A percentile compares a stretch with the other conserved stretches of the same genome.
Evolutionary conservation across 37 sponge, comb jelly and placozoan genomes (phyloP).

Genomic region (Hormiphora californensis): DNA sequence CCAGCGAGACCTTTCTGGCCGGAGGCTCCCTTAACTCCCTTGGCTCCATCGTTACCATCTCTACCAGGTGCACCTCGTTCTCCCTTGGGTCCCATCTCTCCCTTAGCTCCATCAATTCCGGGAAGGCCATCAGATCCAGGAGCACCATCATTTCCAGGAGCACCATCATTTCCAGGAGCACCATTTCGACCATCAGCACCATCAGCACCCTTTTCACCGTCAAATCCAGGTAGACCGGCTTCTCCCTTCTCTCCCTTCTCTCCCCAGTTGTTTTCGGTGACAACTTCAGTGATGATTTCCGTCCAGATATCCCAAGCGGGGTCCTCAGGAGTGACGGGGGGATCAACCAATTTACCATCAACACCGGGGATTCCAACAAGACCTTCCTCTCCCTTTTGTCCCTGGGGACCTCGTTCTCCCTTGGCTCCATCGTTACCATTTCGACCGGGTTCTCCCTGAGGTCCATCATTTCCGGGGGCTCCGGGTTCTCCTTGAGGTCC

Average conservation of each 20-base stretch:
- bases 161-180: slow-evolving; percentile 23
- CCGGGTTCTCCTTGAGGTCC: slow-evolving; percentile 39
- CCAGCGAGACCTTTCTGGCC: slow-evolving; percentile 57
- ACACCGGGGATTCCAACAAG: background rate
- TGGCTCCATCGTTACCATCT: slow-evolving; percentile 34
- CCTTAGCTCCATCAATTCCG: background rate
- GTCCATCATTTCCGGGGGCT: slow-evolving; percentile 8
- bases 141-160: background rate
- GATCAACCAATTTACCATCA: background rate
- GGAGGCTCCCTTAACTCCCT: background rate
- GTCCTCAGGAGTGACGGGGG: too few species aligned
- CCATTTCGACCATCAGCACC: slow-evolving; percentile 8
- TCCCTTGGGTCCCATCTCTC: slow-evolving; percentile 9
- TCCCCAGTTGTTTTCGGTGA: too few species aligned
- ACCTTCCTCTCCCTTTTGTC: background rate
- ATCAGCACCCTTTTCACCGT: background rate
- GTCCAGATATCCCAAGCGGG: too few species aligned
- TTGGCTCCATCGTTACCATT: background rate
- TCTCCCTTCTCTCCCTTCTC: background rate
- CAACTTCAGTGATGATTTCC: too few species aligned
- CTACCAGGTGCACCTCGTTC: slow-evolving; percentile 18
- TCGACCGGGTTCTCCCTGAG: background rate
- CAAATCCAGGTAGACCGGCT: background rate
- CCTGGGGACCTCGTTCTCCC: slow-evolving; percentile 24
- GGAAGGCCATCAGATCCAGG: slow-evolving; percentile 18